phyloP scores from a whole-genome alignment of 2,113 vertebrate genomes.

The Oryzias melastigma region DNA sequence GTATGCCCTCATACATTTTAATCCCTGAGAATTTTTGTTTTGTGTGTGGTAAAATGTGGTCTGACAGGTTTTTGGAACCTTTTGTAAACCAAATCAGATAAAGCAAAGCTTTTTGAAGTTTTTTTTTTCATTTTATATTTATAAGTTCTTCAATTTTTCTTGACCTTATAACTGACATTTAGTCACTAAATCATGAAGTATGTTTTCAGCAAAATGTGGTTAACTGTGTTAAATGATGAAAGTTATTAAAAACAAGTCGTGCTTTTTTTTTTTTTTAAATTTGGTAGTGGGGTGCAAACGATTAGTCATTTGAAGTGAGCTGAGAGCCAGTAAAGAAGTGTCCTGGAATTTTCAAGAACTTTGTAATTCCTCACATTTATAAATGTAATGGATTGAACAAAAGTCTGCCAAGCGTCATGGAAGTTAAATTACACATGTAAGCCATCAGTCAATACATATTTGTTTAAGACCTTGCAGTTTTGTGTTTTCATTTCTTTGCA shows the following conservation, averaged over 20 bases:
- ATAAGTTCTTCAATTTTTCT: slow-evolving; percentile 35
- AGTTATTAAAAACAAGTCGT: slow-evolving; percentile 11
- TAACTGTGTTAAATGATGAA: slow-evolving; percentile 34
- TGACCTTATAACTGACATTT: slow-evolving; percentile 63
- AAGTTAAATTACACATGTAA: slow-evolving; percentile 78
- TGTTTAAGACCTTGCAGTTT: slow-evolving; percentile 74
- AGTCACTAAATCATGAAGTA: slow-evolving; percentile 64
- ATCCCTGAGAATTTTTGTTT: slow-evolving; percentile 49
- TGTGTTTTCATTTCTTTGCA: slow-evolving; percentile 60
- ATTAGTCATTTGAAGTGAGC: slow-evolving; percentile 43
- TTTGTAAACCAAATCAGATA: slow-evolving; percentile 42
- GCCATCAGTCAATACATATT: slow-evolving; percentile 79
- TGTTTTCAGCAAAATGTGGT: slow-evolving; percentile 41
- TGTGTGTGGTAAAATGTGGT: slow-evolving; percentile 44
- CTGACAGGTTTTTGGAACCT: slow-evolving; percentile 34
- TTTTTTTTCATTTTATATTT: not conserved
- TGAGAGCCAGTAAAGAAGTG: slow-evolving; percentile 52
- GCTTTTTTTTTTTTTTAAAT: slow-evolving; percentile 12
- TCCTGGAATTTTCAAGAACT: slow-evolving; percentile 48
- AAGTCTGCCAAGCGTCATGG: slow-evolving; percentile 69
- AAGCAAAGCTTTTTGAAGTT: slow-evolving; percentile 59
- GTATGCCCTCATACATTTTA: slow-evolving; percentile 60
- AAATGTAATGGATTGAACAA: slow-evolving; percentile 69
- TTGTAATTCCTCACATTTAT: slow-evolving; percentile 53
- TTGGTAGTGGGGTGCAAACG: slow-evolving; percentile 28